Evolutionary conservation across 2,797 vertebrate genomes (phyloP), one percentile per base, ranked within the genome.

Genomic region (Prunella strophiata): DNA sequence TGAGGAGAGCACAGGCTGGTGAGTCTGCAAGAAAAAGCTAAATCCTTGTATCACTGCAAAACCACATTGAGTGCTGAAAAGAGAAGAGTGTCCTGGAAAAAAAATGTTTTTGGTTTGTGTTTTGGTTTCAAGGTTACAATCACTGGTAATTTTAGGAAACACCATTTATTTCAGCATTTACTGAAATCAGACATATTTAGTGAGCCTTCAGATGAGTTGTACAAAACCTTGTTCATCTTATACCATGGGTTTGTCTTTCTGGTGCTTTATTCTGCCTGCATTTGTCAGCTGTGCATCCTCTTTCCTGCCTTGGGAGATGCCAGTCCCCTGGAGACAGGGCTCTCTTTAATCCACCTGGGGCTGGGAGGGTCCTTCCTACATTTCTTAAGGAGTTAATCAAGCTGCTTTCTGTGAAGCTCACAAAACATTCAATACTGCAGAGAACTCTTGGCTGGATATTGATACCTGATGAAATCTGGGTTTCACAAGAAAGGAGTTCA

Each of bases 61-160:
- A 42, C 16, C 8, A n/a, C 13, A 4, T 58, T 70, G 51, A 1
- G 0, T 66, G 20, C 74, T 89, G 77, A 61, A 58, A 63, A 67
- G 74, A 42, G 27, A 45, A 22, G 36, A 7, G 4, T 11, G 5
- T 61, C 50, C 15, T 29, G 36, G 16, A 13, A 19, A 26, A 40
- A 42, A 50, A 45, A 18, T 2, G 11, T 0, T 0, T 4, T 6
- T 2, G 0, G 0, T 4, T 6, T 2, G 0, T 77, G 11, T 58
- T 92, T 84, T 67, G 32, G 3, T 52, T 93, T 89, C 43, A 88
- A 30, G 30, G 75, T 85, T 80, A 25, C 25, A 36, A 0, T 74
- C 25, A 8, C 21, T 58, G 42, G 3, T 48, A n/a, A 74, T 85
- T 93, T 85, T 45, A 72, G 74, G 74, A 71, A 93, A n/a, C 7